These are phyloP conservation scores for Enhydra lutris DNA, from an alignment of 2,113 vertebrate genomes.

Conservation along the genomic window DNA sequence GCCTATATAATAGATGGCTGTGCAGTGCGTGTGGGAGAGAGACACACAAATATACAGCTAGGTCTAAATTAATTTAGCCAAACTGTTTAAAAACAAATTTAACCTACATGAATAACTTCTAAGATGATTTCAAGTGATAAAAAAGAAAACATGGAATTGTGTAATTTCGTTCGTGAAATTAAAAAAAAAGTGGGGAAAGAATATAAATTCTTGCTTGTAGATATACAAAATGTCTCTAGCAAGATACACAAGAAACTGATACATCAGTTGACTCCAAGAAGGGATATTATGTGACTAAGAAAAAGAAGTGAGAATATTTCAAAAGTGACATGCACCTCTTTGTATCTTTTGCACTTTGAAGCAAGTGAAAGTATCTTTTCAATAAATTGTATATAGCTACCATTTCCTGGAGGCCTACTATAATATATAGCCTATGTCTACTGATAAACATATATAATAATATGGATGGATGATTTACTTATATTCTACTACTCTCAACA, in stretches of 20 bases:
- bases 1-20: background rate
- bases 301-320: background rate
- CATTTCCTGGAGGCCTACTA: background rate
- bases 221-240: background rate
- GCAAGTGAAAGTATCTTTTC: slow-evolving; percentile 12
- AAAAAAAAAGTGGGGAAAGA: background rate
- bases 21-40: background rate
- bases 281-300: background rate
- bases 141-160: background rate
- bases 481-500: background rate
- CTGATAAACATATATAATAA: background rate
- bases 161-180: background rate
- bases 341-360: slow-evolving; percentile 30
- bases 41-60: background rate
- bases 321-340: background rate
- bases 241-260: slow-evolving; percentile 14
- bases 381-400: background rate
- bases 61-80: background rate
- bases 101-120: background rate
- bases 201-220: background rate
- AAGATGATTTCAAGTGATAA: background rate
- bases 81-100: background rate
- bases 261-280: background rate
- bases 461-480: background rate
- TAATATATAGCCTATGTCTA: background rate